Percentiles rank a stretch among this genome's conserved stretches.
Evolutionary conservation across 2,113 vertebrate species (phyloP).

Genomic region (Amblyopsis rosae): DNA sequence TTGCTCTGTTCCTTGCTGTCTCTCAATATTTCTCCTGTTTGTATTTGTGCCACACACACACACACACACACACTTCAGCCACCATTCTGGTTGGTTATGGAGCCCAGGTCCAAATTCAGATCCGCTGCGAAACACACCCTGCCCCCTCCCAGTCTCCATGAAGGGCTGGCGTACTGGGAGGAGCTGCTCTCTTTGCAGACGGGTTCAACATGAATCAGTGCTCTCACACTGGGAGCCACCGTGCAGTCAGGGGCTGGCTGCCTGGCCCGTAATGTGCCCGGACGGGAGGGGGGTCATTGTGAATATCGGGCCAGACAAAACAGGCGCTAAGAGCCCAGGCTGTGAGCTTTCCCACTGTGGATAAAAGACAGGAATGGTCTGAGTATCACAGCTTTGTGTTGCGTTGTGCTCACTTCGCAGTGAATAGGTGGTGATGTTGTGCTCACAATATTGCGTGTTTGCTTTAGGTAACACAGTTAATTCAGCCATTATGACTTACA

Average conservation of each 20-base stretch:
- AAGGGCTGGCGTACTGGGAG: conserved; percentile 45
- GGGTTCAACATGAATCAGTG: conserved; percentile 71
- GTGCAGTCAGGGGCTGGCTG: conserved; percentile 65
- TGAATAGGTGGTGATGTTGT: conserved; percentile 38
- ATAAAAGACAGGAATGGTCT: conserved; percentile 38
- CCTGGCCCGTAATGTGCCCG: conserved; percentile 60
- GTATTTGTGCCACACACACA: not conserved
- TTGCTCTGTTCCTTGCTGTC: not conserved
- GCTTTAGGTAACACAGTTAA: too few species aligned
- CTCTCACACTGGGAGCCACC: conserved; percentile 64
- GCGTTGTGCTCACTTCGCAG: conserved; percentile 41
- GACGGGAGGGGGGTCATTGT: conserved; percentile 70
- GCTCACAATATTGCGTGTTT: conserved; percentile 8
- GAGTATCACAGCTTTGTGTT: conserved; percentile 2
- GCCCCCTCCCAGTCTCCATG: conserved; percentile 47
- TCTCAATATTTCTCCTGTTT: too few species aligned
- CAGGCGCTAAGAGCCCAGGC: conserved; percentile 63
- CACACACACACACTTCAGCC: conserved; percentile 2
- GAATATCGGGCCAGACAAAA: conserved; percentile 70
- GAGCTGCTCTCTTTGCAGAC: conserved; percentile 72
- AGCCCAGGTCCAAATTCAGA: conserved; percentile 56
- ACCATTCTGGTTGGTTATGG: too few species aligned
- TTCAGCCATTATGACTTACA: too few species aligned
- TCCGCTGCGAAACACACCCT: conserved; percentile 53
- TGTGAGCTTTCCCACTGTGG: conserved; percentile 62